Conservation (phyloP, 2,888 invertebrate species). For the Euplexia lucipara region DNA sequence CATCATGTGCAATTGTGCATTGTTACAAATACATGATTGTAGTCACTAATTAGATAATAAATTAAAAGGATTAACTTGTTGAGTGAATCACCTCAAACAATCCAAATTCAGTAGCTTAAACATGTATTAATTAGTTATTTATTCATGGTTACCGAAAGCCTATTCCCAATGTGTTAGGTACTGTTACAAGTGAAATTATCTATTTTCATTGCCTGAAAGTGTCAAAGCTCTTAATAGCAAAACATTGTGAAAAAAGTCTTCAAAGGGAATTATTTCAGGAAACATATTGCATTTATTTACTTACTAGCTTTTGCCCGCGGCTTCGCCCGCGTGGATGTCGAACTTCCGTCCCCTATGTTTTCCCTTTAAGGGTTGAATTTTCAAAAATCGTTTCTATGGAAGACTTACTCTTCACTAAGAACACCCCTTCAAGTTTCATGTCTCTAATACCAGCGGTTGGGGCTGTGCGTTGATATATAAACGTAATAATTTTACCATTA, state of each 20-base stretch:
- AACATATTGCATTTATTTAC: conserved; percentile 12
- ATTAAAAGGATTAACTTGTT: conserved; percentile 3
- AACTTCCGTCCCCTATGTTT: too few relatives aligned
- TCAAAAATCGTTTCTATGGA: too few relatives aligned
- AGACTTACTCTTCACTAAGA: too few relatives aligned
- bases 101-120: not conserved
- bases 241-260: conserved; percentile 7
- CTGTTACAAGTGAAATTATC: not conserved
- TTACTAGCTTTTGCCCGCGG: too few relatives aligned
- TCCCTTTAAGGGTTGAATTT: too few relatives aligned
- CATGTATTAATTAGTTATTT: not conserved
- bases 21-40: not conserved
- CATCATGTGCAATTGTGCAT: too few relatives aligned
- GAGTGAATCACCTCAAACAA: not conserved
- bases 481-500: too few relatives aligned
- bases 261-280: not conserved
- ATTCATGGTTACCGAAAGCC: not conserved
- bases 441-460: too few relatives aligned
- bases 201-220: not conserved
- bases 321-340: too few relatives aligned
- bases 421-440: too few relatives aligned
- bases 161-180: too few relatives aligned
- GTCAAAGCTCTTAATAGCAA: not conserved
- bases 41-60: conserved; percentile 1
- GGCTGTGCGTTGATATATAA: too few relatives aligned